Evolutionary conservation across 2,888 invertebrate species (phyloP), one percentile per base, ranked within the genome.

Genomic region (Drosophila suboccidentalis): DNA sequence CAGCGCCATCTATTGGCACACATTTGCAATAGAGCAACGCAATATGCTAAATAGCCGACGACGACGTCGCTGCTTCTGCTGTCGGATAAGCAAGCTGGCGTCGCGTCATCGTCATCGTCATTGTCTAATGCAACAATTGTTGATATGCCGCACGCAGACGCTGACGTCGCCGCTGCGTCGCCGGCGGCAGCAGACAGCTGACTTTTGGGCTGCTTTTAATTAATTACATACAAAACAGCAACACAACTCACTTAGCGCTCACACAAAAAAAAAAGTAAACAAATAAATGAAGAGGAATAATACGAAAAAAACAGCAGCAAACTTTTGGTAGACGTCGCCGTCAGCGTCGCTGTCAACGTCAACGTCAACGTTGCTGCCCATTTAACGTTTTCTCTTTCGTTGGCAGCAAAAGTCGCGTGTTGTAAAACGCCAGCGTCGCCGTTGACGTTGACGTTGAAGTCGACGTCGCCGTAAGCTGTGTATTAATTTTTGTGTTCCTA

Each of bases 1-100:
- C 68, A 89, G 89, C 85, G 89, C 85, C 89, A 85, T 86, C 86
- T 89, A 89, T 89, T 85, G 89, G 87, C 89, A 89, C 80, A 82
- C 80, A 81, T 87, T 84, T 59, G 70, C 77, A 73, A 71, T 77
- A 85, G 67, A 46, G 38, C 49, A 50, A 43, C 72, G 71, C 72
- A 89, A 85, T 89, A 85, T 87, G 85, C 89, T 87, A 84, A 89
- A 89, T 76, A 87, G 73, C 71, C 69, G 75, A 50, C 41, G 43
- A 46, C 69, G 57, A 66, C 47, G 22, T 26, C 13, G 10, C 57
- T 60, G 73, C 58, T 4, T 10, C 57, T 60, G 74, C 58, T 54
- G 64, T 55, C 78, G 61, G 64, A 61, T 68, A 58, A 49, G 78
- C 63, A 58, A 49, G 78, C 63, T 60, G 34, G 34, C 70, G 43